Conservation (phyloP, 2,888 invertebrate genomes). For the Dryadula phaetusa region DNA sequence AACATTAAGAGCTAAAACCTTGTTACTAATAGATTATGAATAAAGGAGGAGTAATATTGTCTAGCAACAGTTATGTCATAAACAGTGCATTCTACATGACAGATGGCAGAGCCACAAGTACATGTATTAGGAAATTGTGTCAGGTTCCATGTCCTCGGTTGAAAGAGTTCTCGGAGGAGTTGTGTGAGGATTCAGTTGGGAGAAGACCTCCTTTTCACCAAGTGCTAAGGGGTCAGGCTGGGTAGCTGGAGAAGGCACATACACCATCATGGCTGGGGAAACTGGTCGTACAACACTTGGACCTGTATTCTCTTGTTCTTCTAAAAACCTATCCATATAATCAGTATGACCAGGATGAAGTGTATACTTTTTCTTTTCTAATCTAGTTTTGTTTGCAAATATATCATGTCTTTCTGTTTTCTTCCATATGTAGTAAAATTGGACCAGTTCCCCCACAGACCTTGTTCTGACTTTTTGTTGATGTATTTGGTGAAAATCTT, state of each 20-base stretch:
- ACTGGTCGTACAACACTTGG: constrained; percentile 81
- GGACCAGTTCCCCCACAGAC: constrained; percentile 97
- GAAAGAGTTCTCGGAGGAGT: constrained; percentile 70
- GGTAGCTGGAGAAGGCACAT: constrained; percentile 67
- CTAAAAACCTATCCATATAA: constrained; percentile 96
- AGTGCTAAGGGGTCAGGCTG: constrained; percentile 78
- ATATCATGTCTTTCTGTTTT: constrained; percentile 98
- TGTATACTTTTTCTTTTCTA: constrained; percentile 96
- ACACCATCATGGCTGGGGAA: constrained; percentile 86
- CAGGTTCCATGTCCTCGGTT: constrained; percentile 75
- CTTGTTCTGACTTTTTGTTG: constrained; percentile 97
- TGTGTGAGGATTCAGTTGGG: constrained; percentile 72
- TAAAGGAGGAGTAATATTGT: constrained; percentile 54
- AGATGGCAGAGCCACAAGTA: constrained; percentile 60
- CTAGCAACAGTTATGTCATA: constrained; percentile 50
- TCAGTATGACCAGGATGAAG: constrained; percentile 96
- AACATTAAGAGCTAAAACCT: constrained; percentile 33
- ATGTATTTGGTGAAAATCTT: constrained; percentile 97
- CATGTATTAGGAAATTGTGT: constrained; percentile 75
- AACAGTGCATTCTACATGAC: constrained; percentile 64
- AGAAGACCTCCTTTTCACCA: constrained; percentile 80
- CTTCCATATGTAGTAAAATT: constrained; percentile 99
- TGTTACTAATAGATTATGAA: constrained; percentile 50
- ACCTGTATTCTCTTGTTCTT: constrained; percentile 92
- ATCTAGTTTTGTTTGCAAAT: constrained; percentile 92